A percentile compares a stretch with the other conserved stretches of the same genome.
Evolutionary conservation across 2,797 vertebrate species (phyloP).

Genomic region (Mormyrus hasselquistii): DNA sequence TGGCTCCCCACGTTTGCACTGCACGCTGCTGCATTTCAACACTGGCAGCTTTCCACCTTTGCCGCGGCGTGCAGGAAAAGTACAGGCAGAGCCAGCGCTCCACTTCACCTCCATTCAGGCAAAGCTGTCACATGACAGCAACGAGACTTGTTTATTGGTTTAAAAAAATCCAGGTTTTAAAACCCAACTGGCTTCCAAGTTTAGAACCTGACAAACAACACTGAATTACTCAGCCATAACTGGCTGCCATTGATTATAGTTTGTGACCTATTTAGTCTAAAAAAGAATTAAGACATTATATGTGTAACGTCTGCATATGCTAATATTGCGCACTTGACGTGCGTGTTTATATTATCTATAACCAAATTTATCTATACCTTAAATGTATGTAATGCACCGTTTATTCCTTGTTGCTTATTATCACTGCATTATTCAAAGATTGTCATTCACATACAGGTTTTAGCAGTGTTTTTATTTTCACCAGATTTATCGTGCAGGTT

Average conservation of each 20-base stretch:
- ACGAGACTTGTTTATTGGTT: constrained; percentile 18
- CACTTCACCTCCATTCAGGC: constrained; percentile 36
- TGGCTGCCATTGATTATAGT: neutral
- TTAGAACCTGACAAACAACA: constrained; percentile 22
- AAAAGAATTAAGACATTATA: neutral
- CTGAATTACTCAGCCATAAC: constrained; percentile 16
- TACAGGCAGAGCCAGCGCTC: constrained; percentile 43
- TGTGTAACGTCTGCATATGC: neutral
- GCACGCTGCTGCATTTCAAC: constrained; percentile 27
- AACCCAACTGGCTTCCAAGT: constrained; percentile 32
- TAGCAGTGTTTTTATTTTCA: neutral
- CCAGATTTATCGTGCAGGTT: neutral
- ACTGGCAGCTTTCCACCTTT: constrained; percentile 38
- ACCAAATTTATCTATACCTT: neutral
- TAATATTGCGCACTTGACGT: neutral
- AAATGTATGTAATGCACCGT: neutral
- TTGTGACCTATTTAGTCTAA: constrained; percentile 9
- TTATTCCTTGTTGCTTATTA: neutral
- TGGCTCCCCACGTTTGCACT: neutral
- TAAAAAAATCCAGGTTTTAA: constrained; percentile 24
- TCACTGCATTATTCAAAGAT: neutral
- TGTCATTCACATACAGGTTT: neutral
- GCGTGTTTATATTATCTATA: neutral
- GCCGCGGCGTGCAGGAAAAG: constrained; percentile 45
- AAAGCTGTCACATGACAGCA: constrained; percentile 37